phyloP scores from a whole-genome alignment of 1,140 invertebrate genomes.

The Diorhabda sublineata region DNA sequence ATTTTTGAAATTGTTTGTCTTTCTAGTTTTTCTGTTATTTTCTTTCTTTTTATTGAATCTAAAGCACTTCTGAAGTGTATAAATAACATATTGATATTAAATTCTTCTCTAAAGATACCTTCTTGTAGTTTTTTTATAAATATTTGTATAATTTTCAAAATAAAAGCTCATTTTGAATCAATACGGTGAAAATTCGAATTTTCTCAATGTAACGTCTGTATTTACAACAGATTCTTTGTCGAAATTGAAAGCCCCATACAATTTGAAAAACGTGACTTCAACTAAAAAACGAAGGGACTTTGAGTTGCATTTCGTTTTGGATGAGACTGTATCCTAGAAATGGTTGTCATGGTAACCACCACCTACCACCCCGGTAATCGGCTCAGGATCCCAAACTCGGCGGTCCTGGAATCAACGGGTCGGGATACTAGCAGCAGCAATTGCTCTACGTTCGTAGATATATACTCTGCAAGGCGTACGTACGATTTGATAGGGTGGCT shows the following conservation, averaged over 20 bases:
- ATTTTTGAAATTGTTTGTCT: too few species aligned
- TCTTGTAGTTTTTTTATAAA: too few species aligned
- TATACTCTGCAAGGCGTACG: background rate
- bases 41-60: too few species aligned
- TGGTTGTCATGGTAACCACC: slow-evolving; percentile 27
- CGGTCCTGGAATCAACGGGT: background rate
- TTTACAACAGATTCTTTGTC: background rate
- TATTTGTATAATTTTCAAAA: too few species aligned
- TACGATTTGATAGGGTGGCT: background rate
- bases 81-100: too few species aligned
- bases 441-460: background rate
- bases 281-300: background rate
- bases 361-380: slow-evolving; percentile 36
- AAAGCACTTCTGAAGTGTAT: too few species aligned
- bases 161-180: too few species aligned
- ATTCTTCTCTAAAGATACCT: too few species aligned
- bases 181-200: too few species aligned
- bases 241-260: background rate
- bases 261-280: background rate
- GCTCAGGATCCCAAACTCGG: slow-evolving; percentile 25
- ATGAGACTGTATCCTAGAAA: slow-evolving; percentile 9
- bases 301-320: background rate
- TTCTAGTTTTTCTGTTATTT: too few species aligned
- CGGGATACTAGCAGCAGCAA: background rate
- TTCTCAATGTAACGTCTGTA: too few species aligned